These are phyloP conservation scores for Chloroclystis v-ata DNA, from an alignment of 2,888 invertebrate species.

Conservation along the genomic window DNA sequence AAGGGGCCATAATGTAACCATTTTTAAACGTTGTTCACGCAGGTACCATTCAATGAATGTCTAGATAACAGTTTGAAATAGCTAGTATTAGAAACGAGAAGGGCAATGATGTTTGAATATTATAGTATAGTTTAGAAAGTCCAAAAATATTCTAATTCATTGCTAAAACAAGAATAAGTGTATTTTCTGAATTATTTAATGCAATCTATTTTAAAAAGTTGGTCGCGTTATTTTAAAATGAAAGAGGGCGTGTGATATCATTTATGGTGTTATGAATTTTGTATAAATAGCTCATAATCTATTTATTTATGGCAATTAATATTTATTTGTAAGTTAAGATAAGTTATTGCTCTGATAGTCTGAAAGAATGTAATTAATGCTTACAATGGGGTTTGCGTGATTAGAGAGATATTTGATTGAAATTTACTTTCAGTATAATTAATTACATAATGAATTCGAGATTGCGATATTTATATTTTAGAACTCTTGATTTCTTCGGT, in stretches of 20 bases:
- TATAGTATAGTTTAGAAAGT: background rate
- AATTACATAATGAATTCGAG: constrained; percentile 38
- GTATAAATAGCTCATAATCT: constrained; percentile 70
- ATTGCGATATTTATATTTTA: constrained; percentile 28
- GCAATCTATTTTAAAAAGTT: constrained; percentile 71
- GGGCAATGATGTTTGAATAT: constrained; percentile 7
- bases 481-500: constrained; percentile 25
- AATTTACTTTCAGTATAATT: constrained; percentile 54
- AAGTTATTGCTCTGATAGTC: constrained; percentile 53
- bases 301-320: constrained; percentile 59
- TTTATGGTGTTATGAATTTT: constrained; percentile 67
- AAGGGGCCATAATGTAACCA: constrained; percentile 60
- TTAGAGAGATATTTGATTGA: constrained; percentile 62
- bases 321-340: constrained; percentile 53
- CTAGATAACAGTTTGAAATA: constrained; percentile 24
- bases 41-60: constrained; percentile 31
- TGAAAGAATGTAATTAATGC: constrained; percentile 37
- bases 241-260: constrained; percentile 54
- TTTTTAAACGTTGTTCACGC: constrained; percentile 4
- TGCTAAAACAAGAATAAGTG: constrained; percentile 32
- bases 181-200: constrained; percentile 64
- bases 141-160: constrained; percentile 24
- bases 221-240: constrained; percentile 26
- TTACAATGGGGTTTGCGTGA: constrained; percentile 62
- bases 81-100: constrained; percentile 14